These are phyloP conservation scores for Entomyzon cyanotis DNA, from an alignment of 2,113 vertebrate genomes.

Conservation along the genomic window DNA sequence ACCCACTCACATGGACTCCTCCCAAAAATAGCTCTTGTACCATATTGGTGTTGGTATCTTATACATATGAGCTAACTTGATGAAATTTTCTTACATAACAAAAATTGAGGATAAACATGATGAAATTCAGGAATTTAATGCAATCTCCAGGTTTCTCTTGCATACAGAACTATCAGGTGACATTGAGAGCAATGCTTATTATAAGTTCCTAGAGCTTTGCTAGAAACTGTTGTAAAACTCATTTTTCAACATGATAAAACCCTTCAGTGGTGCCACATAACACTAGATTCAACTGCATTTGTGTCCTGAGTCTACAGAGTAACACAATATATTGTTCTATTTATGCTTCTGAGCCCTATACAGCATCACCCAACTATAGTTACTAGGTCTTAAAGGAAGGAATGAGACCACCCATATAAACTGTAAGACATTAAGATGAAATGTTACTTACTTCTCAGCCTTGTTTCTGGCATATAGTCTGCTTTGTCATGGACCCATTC, in stretches of 20 bases:
- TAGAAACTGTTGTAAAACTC: not conserved
- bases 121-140: conserved; percentile 47
- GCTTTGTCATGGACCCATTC: conserved; percentile 96
- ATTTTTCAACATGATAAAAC: conserved; percentile 33
- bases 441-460: conserved; percentile 86
- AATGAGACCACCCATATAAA: not conserved
- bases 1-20: not conserved
- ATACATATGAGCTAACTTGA: conserved; percentile 36
- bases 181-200: not conserved
- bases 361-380: conserved; percentile 17
- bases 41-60: conserved; percentile 28
- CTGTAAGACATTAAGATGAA: not conserved
- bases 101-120: conserved; percentile 55
- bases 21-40: conserved; percentile 1
- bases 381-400: not conserved
- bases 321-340: conserved; percentile 50
- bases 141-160: conserved; percentile 6
- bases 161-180: conserved; percentile 14
- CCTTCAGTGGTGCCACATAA: not conserved
- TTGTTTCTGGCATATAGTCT: conserved; percentile 91
- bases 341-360: conserved; percentile 53
- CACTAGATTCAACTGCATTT: not conserved
- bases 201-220: not conserved
- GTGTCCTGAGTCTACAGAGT: conserved; percentile 40
- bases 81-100: conserved; percentile 55